phyloP scores from a whole-genome alignment of 2,113 vertebrate species.

The Grammomys surdaster region DNA sequence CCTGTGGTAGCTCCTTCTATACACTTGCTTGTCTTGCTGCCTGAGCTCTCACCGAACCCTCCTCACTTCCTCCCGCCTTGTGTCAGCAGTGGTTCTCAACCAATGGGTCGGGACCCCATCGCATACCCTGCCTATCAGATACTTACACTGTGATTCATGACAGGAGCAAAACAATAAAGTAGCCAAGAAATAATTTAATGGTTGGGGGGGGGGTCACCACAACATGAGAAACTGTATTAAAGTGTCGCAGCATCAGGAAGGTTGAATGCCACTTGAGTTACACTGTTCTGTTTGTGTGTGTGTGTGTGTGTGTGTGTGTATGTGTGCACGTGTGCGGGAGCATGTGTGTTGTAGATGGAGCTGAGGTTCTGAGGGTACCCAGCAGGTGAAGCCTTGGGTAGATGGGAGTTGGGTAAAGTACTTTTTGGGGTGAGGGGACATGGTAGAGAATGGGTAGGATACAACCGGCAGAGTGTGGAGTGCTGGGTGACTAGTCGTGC shows the following conservation, averaged over 20 bases:
- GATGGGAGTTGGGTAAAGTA: background rate
- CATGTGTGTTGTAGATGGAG: background rate
- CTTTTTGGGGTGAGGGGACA: background rate
- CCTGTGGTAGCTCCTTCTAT: background rate
- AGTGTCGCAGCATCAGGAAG: too few species aligned
- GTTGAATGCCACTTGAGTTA: too few species aligned
- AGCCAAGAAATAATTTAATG: too few species aligned
- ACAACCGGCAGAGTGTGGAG: background rate
- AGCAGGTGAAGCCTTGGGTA: background rate
- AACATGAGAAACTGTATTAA: too few species aligned
- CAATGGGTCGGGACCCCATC: too few species aligned
- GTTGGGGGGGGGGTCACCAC: too few species aligned
- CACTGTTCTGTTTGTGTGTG: background rate
- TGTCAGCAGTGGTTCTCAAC: background rate
- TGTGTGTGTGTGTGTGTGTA: background rate
- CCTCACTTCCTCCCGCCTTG: background rate
- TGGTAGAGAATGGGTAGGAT: background rate
- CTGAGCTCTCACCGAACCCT: background rate
- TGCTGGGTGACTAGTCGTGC: background rate
- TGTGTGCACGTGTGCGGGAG: background rate
- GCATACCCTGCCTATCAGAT: too few species aligned
- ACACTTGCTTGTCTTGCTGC: background rate
- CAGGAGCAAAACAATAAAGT: too few species aligned
- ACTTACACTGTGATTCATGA: too few species aligned
- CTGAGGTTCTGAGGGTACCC: background rate